phyloP scores from a whole-genome alignment of 1,140 invertebrate species.

The Ditylenchus dipsaci region DNA sequence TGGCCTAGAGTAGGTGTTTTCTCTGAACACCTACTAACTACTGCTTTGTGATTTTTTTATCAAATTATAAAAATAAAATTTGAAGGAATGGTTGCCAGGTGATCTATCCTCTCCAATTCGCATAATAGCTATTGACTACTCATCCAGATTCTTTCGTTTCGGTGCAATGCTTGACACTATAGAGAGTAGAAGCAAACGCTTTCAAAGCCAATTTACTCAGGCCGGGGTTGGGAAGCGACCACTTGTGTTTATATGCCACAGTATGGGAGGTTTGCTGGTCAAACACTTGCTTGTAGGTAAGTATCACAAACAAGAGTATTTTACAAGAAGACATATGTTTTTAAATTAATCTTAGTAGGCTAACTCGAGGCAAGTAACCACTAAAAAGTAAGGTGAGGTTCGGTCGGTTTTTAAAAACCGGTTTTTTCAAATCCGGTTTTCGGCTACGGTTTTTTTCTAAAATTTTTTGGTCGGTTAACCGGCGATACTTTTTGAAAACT shows the following conservation, averaged over 20 bases:
- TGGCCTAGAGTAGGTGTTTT: constrained; percentile 36
- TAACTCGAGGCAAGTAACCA: not conserved
- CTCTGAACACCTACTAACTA: too few species aligned
- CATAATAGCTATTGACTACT: constrained; percentile 38
- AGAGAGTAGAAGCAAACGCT: constrained; percentile 14
- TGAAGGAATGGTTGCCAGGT: constrained; percentile 38
- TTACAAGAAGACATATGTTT: not conserved
- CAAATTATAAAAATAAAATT: not conserved
- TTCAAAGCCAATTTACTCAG: constrained; percentile 14
- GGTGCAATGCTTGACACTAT: constrained; percentile 32
- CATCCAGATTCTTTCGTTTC: constrained; percentile 33
- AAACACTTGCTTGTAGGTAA: constrained; percentile 42
- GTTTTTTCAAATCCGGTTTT: too few species aligned
- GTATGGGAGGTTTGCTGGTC: constrained; percentile 42
- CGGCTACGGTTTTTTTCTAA: too few species aligned
- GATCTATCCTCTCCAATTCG: constrained; percentile 34
- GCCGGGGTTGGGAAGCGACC: constrained; percentile 33
- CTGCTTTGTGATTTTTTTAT: not conserved
- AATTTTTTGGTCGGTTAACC: too few species aligned
- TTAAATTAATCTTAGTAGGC: not conserved
- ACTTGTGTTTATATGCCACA: constrained; percentile 39
- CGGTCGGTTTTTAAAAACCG: too few species aligned
- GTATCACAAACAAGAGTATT: constrained; percentile 9
- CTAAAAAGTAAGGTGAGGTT: not conserved
- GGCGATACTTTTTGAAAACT: constrained; percentile 9